These are phyloP conservation scores for Drosophila gunungcola DNA, from an alignment of 1,140 invertebrate species.

Conservation along the genomic window DNA sequence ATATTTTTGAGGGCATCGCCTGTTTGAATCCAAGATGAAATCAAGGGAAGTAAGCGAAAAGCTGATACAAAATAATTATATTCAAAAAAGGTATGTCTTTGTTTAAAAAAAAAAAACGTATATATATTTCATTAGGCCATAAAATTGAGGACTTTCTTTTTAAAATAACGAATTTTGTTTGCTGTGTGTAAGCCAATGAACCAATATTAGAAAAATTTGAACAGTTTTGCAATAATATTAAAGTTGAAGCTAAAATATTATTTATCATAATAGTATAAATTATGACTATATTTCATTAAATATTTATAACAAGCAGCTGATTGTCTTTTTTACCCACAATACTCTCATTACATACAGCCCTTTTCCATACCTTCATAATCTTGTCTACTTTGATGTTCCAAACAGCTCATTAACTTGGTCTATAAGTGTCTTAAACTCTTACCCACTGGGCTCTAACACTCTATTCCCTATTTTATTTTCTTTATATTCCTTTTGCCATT, in stretches of 20 bases:
- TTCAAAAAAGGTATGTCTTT: not conserved
- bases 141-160: no score
- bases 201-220: no score
- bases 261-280: no score
- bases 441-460: not conserved
- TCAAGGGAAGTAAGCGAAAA: conserved; percentile 2
- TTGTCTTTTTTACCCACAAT: not conserved
- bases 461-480: not conserved
- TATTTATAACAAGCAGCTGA: no score
- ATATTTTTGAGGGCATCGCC: conserved; percentile 34
- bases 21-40: conserved; percentile 8
- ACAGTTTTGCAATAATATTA: no score
- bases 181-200: no score
- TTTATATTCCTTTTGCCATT: conserved; percentile 2
- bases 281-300: no score
- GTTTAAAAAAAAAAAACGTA: no score
- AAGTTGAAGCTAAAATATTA: no score
- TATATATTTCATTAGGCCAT: no score
- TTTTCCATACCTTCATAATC: not conserved
- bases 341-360: not conserved
- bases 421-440: not conserved
- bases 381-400: not conserved
- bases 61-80: no score
- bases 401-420: not conserved
- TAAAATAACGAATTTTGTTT: no score